Evolutionary conservation across 2,888 invertebrate species (phyloP).

Genomic region (Clanis bilineata): DNA sequence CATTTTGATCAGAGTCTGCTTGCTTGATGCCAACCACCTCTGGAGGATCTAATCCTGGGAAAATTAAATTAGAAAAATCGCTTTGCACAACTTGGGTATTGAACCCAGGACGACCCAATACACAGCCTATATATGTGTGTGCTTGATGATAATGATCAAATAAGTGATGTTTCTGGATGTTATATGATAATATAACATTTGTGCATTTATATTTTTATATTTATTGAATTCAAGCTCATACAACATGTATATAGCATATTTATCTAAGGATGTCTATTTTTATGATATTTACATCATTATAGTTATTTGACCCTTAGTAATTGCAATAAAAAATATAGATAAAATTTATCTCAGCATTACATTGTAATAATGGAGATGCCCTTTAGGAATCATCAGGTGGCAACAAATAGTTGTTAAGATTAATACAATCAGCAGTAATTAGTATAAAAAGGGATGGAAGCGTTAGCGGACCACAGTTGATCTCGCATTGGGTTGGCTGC

Average conservation of each 20-base stretch:
- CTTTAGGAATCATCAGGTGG: conserved; percentile 25
- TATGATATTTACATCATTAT: background rate
- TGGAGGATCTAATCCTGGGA: too few relatives aligned
- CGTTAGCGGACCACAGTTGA: conserved; percentile 51
- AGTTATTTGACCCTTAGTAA: conserved; percentile 17
- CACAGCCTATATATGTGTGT: too few relatives aligned
- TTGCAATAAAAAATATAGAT: conserved; percentile 25
- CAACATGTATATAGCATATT: background rate
- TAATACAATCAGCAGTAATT: conserved; percentile 19
- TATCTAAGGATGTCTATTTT: background rate
- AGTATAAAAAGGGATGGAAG: conserved; percentile 47
- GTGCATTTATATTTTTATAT: too few relatives aligned
- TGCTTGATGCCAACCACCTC: too few relatives aligned
- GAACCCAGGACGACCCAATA: too few relatives aligned
- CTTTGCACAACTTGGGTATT: too few relatives aligned
- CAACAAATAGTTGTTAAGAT: conserved; percentile 25
- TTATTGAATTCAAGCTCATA: too few relatives aligned
- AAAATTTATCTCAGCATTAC: conserved; percentile 24
- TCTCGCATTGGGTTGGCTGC: conserved; percentile 50
- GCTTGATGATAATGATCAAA: too few relatives aligned
- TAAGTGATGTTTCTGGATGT: too few relatives aligned
- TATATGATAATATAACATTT: too few relatives aligned
- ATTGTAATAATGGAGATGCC: conserved; percentile 25
- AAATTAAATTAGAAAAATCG: too few relatives aligned
- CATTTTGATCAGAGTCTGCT: too few relatives aligned